Conservation (phyloP, 2,113 vertebrate genomes). For the Pomatorhinus ruficollis region DNA sequence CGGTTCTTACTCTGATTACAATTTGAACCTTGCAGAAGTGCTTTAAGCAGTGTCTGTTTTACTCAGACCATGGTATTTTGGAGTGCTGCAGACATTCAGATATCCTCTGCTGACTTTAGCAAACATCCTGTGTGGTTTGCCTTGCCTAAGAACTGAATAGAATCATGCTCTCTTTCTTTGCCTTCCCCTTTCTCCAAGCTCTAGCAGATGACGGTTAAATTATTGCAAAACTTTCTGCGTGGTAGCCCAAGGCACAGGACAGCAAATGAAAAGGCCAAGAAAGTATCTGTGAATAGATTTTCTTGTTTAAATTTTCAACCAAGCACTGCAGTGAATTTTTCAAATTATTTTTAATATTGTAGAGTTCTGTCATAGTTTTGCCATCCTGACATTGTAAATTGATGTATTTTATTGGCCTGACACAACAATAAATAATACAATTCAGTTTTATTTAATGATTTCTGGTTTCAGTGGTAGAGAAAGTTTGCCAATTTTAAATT, state of each 20-base stretch:
- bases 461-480: constrained; percentile 5
- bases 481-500: constrained; percentile 60
- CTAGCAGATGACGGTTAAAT: not conserved
- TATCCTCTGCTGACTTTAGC: not conserved
- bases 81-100: not conserved
- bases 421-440: constrained; percentile 47
- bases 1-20: not conserved
- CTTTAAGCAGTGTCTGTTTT: not conserved
- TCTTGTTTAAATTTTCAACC: constrained; percentile 32
- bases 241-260: not conserved
- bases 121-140: not conserved
- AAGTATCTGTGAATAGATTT: not conserved
- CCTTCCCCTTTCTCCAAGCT: not conserved
- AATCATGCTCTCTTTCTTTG: not conserved
- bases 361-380: not conserved
- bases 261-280: not conserved
- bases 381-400: not conserved
- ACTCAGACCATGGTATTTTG: not conserved
- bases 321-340: not conserved
- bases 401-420: constrained; percentile 13
- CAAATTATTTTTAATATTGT: constrained; percentile 2
- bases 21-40: not conserved
- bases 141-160: not conserved
- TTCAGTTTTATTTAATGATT: constrained; percentile 43
- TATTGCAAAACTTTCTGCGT: constrained; percentile 14